Evolutionary conservation across 2,113 vertebrate species (phyloP).

Genomic region (Hystrix brachyura): DNA sequence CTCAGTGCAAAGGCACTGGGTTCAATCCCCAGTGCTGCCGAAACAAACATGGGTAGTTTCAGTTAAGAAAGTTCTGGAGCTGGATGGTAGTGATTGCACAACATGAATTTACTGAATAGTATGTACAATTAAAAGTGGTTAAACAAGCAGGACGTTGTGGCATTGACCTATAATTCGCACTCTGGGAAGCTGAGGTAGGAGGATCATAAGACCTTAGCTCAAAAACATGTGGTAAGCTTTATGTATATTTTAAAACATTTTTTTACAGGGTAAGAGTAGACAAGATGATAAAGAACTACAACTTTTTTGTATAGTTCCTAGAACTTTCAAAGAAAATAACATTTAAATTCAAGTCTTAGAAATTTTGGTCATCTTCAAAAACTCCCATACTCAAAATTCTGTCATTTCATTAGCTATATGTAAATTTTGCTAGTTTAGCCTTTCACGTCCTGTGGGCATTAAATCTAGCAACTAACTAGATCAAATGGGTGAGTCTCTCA

Average conservation of each 20-base stretch:
- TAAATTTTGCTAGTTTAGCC: not conserved
- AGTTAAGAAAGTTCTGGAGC: not conserved
- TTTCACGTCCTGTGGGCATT: not conserved
- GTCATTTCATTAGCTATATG: not conserved
- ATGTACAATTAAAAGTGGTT: not conserved
- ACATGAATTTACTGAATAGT: not conserved
- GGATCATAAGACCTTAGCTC: not conserved
- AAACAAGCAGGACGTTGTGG: not conserved
- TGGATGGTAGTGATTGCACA: not conserved
- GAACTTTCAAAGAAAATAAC: not conserved
- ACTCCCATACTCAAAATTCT: not conserved
- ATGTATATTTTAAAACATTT: not conserved
- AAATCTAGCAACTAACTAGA: not conserved
- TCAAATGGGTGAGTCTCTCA: not conserved
- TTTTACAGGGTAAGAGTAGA: not conserved
- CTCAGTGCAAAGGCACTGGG: not conserved
- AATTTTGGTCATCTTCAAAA: not conserved
- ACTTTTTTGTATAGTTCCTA: not conserved
- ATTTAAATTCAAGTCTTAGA: not conserved
- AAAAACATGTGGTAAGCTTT: not conserved
- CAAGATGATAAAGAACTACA: not conserved
- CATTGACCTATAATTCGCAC: not conserved
- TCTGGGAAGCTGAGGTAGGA: not conserved
- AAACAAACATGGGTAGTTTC: not conserved
- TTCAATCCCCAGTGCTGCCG: not conserved